Evolutionary conservation across 2,797 vertebrate species (phyloP).

Genomic region (Hydrolagus colliei): DNA sequence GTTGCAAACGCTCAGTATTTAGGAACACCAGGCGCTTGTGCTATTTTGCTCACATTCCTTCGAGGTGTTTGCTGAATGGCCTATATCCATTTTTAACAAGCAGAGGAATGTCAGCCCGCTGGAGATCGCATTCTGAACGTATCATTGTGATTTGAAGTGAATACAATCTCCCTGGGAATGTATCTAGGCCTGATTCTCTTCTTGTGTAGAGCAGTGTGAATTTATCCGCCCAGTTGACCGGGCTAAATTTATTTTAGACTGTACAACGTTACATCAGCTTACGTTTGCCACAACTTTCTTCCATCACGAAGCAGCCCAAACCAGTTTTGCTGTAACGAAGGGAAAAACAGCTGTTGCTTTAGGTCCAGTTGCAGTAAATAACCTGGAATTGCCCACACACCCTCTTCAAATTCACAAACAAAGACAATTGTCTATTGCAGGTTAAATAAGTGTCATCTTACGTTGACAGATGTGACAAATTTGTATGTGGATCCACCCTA

Average conservation of each 20-base stretch:
- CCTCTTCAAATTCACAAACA: not conserved
- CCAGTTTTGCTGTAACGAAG: not conserved
- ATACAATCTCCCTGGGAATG: constrained; percentile 20
- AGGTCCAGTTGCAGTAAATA: constrained; percentile 19
- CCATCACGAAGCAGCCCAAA: not conserved
- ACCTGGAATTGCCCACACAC: not conserved
- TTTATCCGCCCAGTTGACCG: not conserved
- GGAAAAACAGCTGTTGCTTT: not conserved
- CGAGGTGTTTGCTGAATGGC: too few species aligned
- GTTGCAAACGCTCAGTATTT: too few species aligned
- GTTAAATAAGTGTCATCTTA: not conserved
- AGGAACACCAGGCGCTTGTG: not conserved
- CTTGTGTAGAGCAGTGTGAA: constrained; percentile 16
- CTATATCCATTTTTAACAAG: too few species aligned
- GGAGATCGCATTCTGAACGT: not conserved
- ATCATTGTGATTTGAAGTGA: constrained; percentile 17
- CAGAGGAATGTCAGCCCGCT: not conserved
- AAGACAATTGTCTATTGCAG: not conserved
- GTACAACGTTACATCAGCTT: not conserved
- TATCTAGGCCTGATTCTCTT: not conserved
- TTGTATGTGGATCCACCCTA: not conserved
- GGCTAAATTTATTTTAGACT: not conserved
- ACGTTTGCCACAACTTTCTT: constrained; percentile 6
- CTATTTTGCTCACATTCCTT: not conserved
- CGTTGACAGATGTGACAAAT: not conserved